Base-by-base conservation (phyloP, 2,797 vertebrate genomes). In the Nyctalus aviator region DNA sequence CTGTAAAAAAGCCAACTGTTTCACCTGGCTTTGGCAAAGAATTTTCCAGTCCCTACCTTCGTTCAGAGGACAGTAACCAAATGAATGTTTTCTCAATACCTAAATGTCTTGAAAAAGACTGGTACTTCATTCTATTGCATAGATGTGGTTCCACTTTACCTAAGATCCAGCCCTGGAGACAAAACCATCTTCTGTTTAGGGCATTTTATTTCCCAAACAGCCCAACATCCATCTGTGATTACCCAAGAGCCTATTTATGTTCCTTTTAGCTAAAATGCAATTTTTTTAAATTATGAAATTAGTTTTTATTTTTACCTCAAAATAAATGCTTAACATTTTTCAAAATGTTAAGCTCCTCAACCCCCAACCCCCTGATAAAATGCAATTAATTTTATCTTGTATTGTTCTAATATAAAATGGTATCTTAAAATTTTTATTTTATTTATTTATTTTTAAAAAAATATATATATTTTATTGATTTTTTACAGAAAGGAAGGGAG, bases 241-340 rank as follows among this genome's bases (percentile, higher is more conserved):
- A 71, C 37, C 11, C 23, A 64, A 32, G 76, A 84, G 73, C 18
- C 10, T 72, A 44, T 85, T 41, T 84, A 6, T 90, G 6, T 76
- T 81, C 69, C 48, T 92, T 84, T 25, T 37, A 88, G 35, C 23
- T 90, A 92, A 93, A 78, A 57, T 75, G 30, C 62, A 95, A 83
- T 85, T 90, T 41, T 41, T 41, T 98, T n/a, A n/a, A n/a, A 98
- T 97, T 98, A 98, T 68, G 98, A 98, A 98, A 98, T 98, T 98
- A 98, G 97, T 93, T 97, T 98, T 98, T 98, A 98, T 98, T 98
- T 98, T 98, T 92, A 98, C 96, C 94, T 98, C 90, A 98, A 98
- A 98, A 98, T 98, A 98, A 98, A 98, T 92, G 97, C 95, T 98
- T 98, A 94, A 98, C 4, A 57, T 98, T 98, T 97, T 97, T 96